Conservation (phyloP, 2,797 vertebrate species). For the Spea hammondii region DNA sequence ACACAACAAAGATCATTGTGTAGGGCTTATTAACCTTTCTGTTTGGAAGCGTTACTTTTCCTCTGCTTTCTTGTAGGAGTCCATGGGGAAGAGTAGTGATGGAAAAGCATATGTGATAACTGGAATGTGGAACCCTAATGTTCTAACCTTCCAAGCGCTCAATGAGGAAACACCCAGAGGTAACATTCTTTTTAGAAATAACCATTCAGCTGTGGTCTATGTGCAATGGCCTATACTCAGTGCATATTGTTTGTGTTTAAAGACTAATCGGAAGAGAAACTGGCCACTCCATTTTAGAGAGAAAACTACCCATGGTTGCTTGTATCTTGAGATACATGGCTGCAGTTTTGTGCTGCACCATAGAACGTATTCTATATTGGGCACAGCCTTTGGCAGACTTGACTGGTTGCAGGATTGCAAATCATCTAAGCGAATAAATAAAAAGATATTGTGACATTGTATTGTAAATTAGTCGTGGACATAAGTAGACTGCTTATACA, state of each 20-base stretch:
- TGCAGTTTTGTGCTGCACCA: not conserved
- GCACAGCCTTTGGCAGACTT: not conserved
- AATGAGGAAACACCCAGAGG: slow-evolving; percentile 99
- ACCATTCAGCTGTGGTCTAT: not conserved
- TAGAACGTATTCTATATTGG: not conserved
- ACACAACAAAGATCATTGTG: not conserved
- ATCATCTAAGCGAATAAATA: not conserved
- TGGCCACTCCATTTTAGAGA: not conserved
- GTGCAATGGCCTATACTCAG: not conserved
- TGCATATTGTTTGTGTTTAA: not conserved
- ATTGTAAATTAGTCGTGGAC: not conserved
- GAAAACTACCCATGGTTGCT: not conserved
- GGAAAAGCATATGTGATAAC: slow-evolving; percentile 92
- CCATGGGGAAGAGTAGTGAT: slow-evolving; percentile 92
- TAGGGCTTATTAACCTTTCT: not conserved
- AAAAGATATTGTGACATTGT: not conserved
- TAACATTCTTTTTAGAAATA: slow-evolving; percentile 55
- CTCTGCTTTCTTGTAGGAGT: slow-evolving; percentile 73
- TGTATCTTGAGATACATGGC: not conserved
- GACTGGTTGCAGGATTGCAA: not conserved
- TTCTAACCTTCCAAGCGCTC: slow-evolving; percentile 80
- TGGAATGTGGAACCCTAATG: slow-evolving; percentile 92
- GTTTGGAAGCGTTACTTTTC: not conserved
- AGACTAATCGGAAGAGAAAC: not conserved
- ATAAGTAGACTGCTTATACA: not conserved